Evolutionary conservation across 2,888 invertebrate genomes (phyloP).

Genomic region (Eupeodes luniger): DNA sequence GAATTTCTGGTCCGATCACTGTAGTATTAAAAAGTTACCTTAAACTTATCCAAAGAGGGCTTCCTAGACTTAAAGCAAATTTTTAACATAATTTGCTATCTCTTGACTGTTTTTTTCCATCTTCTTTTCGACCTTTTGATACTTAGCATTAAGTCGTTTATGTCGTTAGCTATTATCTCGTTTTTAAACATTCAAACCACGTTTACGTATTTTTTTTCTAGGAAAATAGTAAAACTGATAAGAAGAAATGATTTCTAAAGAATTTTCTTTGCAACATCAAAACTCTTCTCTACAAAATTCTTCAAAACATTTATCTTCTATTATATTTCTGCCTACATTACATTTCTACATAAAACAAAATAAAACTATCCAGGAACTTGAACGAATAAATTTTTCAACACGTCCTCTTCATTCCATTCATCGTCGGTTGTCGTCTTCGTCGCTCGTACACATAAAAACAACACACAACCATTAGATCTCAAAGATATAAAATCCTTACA

Average conservation of each 20-base stretch:
- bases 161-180: no score
- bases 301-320: constrained; percentile 17
- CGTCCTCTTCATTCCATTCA: constrained; percentile 47
- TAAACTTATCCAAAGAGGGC: no score
- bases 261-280: constrained; percentile 10
- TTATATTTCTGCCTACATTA: not conserved
- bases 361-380: constrained; percentile 18
- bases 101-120: no score
- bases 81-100: no score
- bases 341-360: not conserved
- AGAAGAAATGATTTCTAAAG: not conserved
- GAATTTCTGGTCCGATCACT: no score
- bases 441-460: no score
- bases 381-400: constrained; percentile 46
- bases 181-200: not conserved
- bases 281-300: not conserved
- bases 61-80: no score
- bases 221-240: constrained; percentile 18
- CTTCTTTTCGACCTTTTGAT: no score
- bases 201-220: not conserved
- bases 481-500: constrained; percentile 54
- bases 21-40: no score
- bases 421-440: no score
- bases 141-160: no score
- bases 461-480: constrained; percentile 48